Percentiles rank a stretch among this genome's conserved stretches.
phyloP scores from a whole-genome alignment of 2,113 vertebrate genomes.

The Anas platyrhynchos region DNA sequence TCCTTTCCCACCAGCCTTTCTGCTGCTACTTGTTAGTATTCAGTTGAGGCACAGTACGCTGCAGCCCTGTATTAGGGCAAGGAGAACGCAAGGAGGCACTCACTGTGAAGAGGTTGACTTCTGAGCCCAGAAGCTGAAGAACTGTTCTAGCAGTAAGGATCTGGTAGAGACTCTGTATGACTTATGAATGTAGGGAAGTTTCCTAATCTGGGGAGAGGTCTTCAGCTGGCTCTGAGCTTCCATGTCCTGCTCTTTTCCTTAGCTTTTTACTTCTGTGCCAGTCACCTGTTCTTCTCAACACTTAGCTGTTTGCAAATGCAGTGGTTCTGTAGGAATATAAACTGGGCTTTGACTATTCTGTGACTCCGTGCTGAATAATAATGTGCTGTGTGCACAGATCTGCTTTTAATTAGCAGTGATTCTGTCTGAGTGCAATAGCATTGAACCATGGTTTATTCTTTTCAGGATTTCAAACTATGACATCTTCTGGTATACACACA shows the following conservation, averaged over 20 bases:
- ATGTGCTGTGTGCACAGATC: neutral
- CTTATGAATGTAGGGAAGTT: neutral
- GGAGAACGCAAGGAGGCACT: neutral
- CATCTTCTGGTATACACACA: slow-evolving; percentile 99
- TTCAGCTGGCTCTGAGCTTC: neutral
- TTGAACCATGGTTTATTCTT: slow-evolving; percentile 63
- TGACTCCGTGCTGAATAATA: neutral
- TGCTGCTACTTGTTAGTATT: neutral
- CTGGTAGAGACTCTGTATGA: neutral
- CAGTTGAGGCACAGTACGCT: neutral
- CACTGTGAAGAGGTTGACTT: neutral
- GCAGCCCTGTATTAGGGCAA: neutral
- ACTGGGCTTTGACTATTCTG: neutral
- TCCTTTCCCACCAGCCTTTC: neutral
- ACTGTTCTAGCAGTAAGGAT: neutral
- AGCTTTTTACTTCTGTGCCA: neutral
- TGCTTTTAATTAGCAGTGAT: neutral
- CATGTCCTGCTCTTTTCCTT: neutral
- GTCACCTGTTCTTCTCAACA: neutral
- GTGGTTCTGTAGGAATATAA: neutral
- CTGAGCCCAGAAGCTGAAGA: neutral
- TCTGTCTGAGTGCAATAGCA: neutral
- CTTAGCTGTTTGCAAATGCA: neutral
- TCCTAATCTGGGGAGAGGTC: neutral
- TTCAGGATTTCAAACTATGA: slow-evolving; percentile 92